These are phyloP conservation scores for Zalophus californianus DNA, from an alignment of 2,797 vertebrate species.

Conservation along the genomic window DNA sequence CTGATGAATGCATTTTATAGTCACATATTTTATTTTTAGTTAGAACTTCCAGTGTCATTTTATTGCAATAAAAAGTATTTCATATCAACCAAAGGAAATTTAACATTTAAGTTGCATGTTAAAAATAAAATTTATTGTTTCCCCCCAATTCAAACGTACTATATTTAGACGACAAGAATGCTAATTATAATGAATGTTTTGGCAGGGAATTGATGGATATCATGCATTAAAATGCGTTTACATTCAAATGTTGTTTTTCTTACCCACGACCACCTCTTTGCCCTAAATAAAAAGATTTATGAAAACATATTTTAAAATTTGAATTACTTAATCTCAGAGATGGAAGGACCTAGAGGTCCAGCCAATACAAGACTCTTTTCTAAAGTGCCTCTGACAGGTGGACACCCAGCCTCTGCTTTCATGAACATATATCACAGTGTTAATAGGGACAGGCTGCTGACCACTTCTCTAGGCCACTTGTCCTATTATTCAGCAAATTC, in stretches of 20 bases:
- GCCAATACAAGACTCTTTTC: not conserved
- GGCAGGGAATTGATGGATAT: not conserved
- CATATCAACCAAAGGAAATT: constrained; percentile 65
- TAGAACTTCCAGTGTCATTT: constrained; percentile 79
- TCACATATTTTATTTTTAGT: constrained; percentile 84
- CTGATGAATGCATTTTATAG: constrained; percentile 82
- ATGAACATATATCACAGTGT: not conserved
- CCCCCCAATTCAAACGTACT: constrained; percentile 1
- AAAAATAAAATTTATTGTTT: constrained; percentile 71
- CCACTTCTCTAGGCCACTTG: not conserved
- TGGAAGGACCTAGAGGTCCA: not conserved
- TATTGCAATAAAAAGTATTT: constrained; percentile 78
- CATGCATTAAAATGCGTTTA: constrained; percentile 6
- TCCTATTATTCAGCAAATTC: not conserved
- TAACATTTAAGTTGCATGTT: constrained; percentile 67
- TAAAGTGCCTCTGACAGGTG: not conserved
- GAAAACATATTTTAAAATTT: constrained; percentile 10
- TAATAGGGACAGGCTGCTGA: not conserved
- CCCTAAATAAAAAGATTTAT: constrained; percentile 1
- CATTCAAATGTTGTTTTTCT: not conserved
- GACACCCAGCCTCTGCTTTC: not conserved
- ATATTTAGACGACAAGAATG: constrained; percentile 42
- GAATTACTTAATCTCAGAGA: not conserved
- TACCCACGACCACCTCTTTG: not conserved
- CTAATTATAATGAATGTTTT: not conserved